A percentile compares a stretch with the other conserved stretches of the same genome.
phyloP scores from a whole-genome alignment of 2,113 vertebrate genomes.

The Phoxinus phoxinus region DNA sequence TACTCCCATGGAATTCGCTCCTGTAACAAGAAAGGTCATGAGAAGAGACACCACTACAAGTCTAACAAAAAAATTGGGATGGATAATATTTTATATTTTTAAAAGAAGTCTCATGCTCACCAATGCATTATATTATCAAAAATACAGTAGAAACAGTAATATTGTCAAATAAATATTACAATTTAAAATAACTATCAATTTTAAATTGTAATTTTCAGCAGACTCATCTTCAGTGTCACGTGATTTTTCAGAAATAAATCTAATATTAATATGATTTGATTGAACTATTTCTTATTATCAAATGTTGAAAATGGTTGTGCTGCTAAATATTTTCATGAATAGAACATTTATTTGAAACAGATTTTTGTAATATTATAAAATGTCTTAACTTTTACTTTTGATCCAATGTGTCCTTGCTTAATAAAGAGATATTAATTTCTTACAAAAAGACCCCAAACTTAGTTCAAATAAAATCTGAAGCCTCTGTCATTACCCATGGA shows the following conservation, averaged over 20 bases:
- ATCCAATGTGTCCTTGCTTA: background rate
- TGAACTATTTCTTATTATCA: too few species aligned
- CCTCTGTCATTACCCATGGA: slow-evolving; percentile 79
- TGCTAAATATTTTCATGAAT: too few species aligned
- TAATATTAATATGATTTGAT: too few species aligned
- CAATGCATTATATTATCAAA: background rate
- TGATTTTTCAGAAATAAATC: too few species aligned
- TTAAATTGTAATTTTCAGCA: background rate
- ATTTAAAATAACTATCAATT: background rate
- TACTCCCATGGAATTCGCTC: slow-evolving; percentile 89
- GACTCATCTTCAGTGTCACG: too few species aligned
- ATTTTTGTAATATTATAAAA: too few species aligned
- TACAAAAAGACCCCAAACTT: background rate
- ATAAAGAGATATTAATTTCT: background rate
- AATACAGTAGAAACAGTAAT: background rate
- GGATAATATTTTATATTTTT: background rate
- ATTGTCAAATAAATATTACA: background rate
- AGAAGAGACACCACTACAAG: background rate
- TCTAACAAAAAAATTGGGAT: background rate
- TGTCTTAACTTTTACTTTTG: too few species aligned
- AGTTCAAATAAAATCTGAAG: background rate
- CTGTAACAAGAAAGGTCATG: slow-evolving; percentile 65
- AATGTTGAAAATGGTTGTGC: too few species aligned
- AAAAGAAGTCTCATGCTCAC: background rate
- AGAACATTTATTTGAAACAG: too few species aligned